Base-by-base conservation (phyloP, 2,797 vertebrate species). In the Chaetodon trifasciatus region DNA sequence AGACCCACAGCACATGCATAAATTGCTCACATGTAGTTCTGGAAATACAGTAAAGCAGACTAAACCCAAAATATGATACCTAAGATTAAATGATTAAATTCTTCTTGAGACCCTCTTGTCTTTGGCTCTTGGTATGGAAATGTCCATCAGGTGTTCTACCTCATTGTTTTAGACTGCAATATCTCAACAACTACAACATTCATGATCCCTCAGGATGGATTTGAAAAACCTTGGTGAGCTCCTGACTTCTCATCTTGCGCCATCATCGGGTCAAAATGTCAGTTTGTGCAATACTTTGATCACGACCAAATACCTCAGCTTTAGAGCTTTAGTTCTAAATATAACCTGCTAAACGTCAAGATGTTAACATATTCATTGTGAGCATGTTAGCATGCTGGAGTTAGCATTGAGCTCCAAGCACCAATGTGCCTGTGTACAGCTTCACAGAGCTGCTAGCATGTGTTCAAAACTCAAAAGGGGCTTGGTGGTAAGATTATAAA, bases 401-500 rank as follows among this genome's bases (percentile, higher is more conserved):
- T 69, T 47, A 66, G 15, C 19, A 5, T 28, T 50, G 16, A 40
- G 40, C 56, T 52, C 35, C 7, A 6, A 60, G 44, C 70, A 9
- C 42, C 39, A 35, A 21, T 37, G 49, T 64, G 16, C 28, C 28
- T 15, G 11, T 37, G 37, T 9, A 53, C 42, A 58, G 35, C 50
- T 24, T 52, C 52, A 28, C 1, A 3, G 44, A 21, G 17, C 23
- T 5, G 28, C 28, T 12, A 11, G 47, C 16, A 17, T 23, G 6
- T 37, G 49, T 23, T 66, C n/a, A 6, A 17, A 65, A 13, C 13
- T 75, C 42, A 60, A 56, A 68, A 61, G 24, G n/a, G 4, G 19
- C 19, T 68, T 11, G 42, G 49, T 61, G 82, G 60, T 40, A 32
- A 57, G 39, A 46, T 65, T 42, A 19, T 46, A 56, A 66, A 70